Evolutionary conservation across 2,888 invertebrate genomes (phyloP).

Genomic region (Drosophila sordidula): DNA sequence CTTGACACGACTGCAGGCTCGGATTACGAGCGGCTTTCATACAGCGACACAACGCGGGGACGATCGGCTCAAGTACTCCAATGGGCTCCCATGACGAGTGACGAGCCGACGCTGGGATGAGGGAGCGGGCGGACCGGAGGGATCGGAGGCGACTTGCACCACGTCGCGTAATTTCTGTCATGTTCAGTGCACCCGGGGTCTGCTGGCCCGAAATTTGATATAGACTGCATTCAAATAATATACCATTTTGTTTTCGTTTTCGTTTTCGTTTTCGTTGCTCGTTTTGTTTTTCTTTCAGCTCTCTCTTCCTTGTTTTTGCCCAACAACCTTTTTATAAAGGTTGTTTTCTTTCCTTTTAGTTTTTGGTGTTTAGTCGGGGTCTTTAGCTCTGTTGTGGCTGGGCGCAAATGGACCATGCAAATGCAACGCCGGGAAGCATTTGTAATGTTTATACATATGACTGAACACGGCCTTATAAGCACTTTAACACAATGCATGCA

Average conservation of each 20-base stretch:
- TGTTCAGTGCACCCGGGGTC: constrained; percentile 40
- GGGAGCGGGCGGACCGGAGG: constrained; percentile 4
- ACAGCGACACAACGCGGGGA: constrained; percentile 24
- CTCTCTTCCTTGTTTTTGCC: constrained; percentile 2
- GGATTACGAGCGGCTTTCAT: constrained; percentile 55
- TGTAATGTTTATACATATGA: constrained; percentile 66
- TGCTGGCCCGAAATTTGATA: constrained; percentile 69
- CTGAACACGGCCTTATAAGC: constrained; percentile 36
- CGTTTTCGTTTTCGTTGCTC: constrained; percentile 57
- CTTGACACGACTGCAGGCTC: constrained; percentile 75
- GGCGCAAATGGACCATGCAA: constrained; percentile 70
- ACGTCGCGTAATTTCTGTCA: constrained; percentile 55
- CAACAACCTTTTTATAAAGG: constrained; percentile 44
- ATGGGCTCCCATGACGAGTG: constrained; percentile 58
- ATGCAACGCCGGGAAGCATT: constrained; percentile 62
- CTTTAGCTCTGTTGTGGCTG: constrained; percentile 41
- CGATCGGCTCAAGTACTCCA: constrained; percentile 43
- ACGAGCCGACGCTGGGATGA: constrained; percentile 18
- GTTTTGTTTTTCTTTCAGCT: background rate
- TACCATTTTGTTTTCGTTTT: constrained; percentile 66
- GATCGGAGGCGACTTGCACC: constrained; percentile 30
- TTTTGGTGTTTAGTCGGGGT: constrained; percentile 18
- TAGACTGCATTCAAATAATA: constrained; percentile 74
- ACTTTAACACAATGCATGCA: constrained; percentile 15
- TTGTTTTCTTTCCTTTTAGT: constrained; percentile 11